These are phyloP conservation scores for Thalassoma bifasciatum DNA, from an alignment of 2,113 vertebrate species.

Conservation along the genomic window DNA sequence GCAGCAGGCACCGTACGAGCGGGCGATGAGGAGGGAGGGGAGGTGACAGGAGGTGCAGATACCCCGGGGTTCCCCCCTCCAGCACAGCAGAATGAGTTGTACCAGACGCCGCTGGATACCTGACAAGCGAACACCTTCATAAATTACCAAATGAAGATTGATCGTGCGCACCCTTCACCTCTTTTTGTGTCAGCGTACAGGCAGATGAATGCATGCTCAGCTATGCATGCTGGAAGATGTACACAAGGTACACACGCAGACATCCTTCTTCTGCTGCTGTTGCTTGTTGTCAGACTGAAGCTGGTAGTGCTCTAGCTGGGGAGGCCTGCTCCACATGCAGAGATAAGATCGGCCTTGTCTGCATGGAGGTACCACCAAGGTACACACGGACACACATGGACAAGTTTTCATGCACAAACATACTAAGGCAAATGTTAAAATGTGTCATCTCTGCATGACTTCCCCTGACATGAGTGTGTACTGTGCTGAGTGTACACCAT, in stretches of 20 bases:
- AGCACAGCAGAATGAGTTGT: slow-evolving; percentile 81
- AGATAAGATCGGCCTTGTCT: neutral
- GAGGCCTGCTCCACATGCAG: slow-evolving; percentile 63
- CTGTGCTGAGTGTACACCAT: slow-evolving; percentile 9
- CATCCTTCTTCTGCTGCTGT: slow-evolving; percentile 37
- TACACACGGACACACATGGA: slow-evolving; percentile 17
- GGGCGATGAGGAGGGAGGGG: slow-evolving; percentile 64
- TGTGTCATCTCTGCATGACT: slow-evolving; percentile 41
- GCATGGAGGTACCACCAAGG: neutral
- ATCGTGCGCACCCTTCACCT: slow-evolving; percentile 69
- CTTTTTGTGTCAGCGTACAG: slow-evolving; percentile 60
- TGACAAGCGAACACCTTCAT: slow-evolving; percentile 82
- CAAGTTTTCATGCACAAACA: slow-evolving; percentile 39
- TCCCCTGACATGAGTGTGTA: slow-evolving; percentile 24
- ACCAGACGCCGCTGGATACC: slow-evolving; percentile 81
- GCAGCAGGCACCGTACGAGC: slow-evolving; percentile 72
- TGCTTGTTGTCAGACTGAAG: slow-evolving; percentile 53
- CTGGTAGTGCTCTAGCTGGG: slow-evolving; percentile 38
- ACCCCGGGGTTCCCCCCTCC: slow-evolving; percentile 78
- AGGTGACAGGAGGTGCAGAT: slow-evolving; percentile 80
- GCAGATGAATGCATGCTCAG: slow-evolving; percentile 19
- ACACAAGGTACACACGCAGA: neutral
- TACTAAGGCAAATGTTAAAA: slow-evolving; percentile 50
- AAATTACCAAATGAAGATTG: slow-evolving; percentile 87
- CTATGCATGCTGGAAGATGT: slow-evolving; percentile 4